These are phyloP conservation scores for Iselma pallidipennis DNA, from an alignment of 2,888 invertebrate genomes.

Conservation along the genomic window DNA sequence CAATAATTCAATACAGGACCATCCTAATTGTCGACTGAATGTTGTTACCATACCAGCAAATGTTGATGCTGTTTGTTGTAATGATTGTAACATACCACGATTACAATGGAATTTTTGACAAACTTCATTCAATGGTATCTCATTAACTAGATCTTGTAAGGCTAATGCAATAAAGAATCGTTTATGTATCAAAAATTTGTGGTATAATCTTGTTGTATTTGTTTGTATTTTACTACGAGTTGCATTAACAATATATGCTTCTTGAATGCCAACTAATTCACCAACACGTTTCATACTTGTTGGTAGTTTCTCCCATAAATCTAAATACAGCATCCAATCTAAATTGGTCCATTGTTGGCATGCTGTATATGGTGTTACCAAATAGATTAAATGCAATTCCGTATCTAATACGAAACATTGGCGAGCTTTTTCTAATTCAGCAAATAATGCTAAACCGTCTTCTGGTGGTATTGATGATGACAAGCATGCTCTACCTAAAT, in stretches of 20 bases:
- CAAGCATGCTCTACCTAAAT: slow-evolving; percentile 90
- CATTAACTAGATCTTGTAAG: slow-evolving; percentile 90
- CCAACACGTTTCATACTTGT: slow-evolving; percentile 84
- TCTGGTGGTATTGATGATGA: slow-evolving; percentile 93
- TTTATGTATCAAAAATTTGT: slow-evolving; percentile 66
- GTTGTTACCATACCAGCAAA: slow-evolving; percentile 98
- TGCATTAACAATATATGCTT: slow-evolving; percentile 80
- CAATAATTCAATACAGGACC: slow-evolving; percentile 87
- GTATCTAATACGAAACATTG: slow-evolving; percentile 90
- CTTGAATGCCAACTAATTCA: slow-evolving; percentile 84
- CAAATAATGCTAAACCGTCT: slow-evolving; percentile 86
- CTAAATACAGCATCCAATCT: slow-evolving; percentile 80
- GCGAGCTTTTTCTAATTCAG: slow-evolving; percentile 87
- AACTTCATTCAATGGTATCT: slow-evolving; percentile 78
- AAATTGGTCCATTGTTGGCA: slow-evolving; percentile 77
- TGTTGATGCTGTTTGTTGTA: slow-evolving; percentile 93
- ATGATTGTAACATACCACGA: slow-evolving; percentile 87
- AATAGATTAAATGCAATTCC: slow-evolving; percentile 92
- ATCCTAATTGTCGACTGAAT: slow-evolving; percentile 92
- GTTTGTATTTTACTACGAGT: slow-evolving; percentile 68
- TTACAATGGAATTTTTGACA: slow-evolving; percentile 84
- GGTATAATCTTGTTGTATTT: slow-evolving; percentile 57
- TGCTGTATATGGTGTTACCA: slow-evolving; percentile 92
- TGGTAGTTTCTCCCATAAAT: slow-evolving; percentile 80
- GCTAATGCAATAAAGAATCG: slow-evolving; percentile 91